Evolutionary conservation across 2,888 invertebrate genomes (phyloP).

Genomic region (Sepioteuthis lessoniana): DNA sequence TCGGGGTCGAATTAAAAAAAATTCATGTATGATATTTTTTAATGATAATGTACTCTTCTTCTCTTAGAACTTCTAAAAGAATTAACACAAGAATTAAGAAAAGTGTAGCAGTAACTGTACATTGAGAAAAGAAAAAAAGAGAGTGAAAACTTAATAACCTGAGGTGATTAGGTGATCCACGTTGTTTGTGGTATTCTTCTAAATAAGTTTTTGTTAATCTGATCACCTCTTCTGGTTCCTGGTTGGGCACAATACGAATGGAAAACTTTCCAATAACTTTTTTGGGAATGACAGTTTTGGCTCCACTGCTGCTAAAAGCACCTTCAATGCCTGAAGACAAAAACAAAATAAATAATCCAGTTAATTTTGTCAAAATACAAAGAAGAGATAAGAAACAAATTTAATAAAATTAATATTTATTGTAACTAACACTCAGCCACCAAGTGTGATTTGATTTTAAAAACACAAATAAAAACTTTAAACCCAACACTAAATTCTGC

Average conservation of each 20-base stretch:
- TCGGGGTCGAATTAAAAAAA: too few species aligned
- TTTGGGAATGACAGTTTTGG: constrained; percentile 88
- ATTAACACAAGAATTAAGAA: too few species aligned
- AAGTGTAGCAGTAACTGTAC: too few species aligned
- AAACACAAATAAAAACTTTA: too few species aligned
- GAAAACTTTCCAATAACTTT: constrained; percentile 97
- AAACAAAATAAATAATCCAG: neutral
- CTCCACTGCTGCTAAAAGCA: constrained; percentile 93
- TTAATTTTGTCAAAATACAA: neutral
- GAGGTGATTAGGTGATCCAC: constrained; percentile 90
- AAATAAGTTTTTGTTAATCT: constrained; percentile 86
- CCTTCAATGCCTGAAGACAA: constrained; percentile 84
- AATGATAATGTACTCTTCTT: too few species aligned
- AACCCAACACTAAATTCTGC: too few species aligned
- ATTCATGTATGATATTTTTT: too few species aligned
- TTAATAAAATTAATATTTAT: neutral
- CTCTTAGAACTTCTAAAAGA: too few species aligned
- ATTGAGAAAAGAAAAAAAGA: too few species aligned
- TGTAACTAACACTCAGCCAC: too few species aligned
- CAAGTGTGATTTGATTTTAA: too few species aligned
- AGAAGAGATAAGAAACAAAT: neutral
- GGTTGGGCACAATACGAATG: constrained; percentile 95
- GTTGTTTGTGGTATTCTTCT: constrained; percentile 84
- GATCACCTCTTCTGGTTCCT: constrained; percentile 88
- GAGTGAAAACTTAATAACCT: constrained; percentile 77